Percentiles rank a stretch among this genome's conserved stretches.
phyloP scores from a whole-genome alignment of 2,113 vertebrate genomes.

The Podocnemis expansa region DNA sequence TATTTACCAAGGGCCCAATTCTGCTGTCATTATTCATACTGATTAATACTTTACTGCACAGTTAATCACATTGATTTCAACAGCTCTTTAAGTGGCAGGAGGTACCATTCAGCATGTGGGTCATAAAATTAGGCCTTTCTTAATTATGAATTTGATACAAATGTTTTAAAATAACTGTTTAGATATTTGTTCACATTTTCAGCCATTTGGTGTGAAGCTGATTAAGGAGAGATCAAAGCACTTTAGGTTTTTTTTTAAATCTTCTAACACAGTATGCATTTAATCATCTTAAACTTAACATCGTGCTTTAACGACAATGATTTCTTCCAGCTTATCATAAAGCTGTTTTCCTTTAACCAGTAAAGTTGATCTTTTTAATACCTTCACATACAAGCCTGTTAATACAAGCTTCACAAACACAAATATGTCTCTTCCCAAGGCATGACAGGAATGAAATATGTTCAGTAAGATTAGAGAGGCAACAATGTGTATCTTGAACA shows the following conservation, averaged over 20 bases:
- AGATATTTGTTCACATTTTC: neutral
- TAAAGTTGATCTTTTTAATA: neutral
- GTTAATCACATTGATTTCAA: constrained; percentile 22
- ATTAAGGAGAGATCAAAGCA: neutral
- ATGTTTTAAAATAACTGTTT: neutral
- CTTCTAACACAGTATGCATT: neutral
- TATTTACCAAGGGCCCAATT: constrained; percentile 59
- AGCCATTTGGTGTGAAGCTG: neutral
- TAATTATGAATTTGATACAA: neutral
- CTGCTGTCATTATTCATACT: constrained; percentile 55
- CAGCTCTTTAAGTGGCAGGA: accelerated
- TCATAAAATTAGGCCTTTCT: neutral
- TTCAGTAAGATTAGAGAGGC: neutral
- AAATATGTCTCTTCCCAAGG: neutral
- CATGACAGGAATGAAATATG: neutral
- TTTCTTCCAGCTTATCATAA: neutral
- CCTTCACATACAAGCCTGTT: neutral
- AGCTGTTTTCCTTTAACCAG: neutral
- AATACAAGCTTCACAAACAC: neutral
- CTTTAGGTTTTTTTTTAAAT: neutral
- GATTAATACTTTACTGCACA: constrained; percentile 53
- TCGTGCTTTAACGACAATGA: neutral
- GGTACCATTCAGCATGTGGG: neutral
- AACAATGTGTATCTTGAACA: neutral
- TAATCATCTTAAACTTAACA: neutral